Conservation (phyloP, 1,140 invertebrate genomes). For the Calliopsis andreniformis region DNA sequence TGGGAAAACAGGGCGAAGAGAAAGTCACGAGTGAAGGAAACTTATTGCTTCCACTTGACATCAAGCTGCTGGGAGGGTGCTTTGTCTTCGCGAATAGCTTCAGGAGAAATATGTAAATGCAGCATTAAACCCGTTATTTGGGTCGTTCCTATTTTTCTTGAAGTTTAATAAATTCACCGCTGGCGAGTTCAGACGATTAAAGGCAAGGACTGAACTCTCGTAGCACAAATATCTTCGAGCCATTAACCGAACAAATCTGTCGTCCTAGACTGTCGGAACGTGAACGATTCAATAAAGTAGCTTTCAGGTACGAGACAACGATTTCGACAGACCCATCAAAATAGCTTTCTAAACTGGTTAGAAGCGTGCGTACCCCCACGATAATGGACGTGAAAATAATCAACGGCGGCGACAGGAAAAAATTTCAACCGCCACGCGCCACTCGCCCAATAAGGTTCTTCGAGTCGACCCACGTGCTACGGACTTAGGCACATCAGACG, state of each 20-base stretch:
- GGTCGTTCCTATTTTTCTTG: too few species aligned
- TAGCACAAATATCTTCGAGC: too few species aligned
- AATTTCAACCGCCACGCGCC: slow-evolving; percentile 47
- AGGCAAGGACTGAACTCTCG: not conserved
- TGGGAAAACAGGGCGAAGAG: not conserved
- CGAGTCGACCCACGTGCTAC: slow-evolving; percentile 51
- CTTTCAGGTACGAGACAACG: not conserved
- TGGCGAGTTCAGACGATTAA: too few species aligned
- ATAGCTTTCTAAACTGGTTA: not conserved
- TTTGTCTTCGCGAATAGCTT: not conserved
- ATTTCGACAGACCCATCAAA: slow-evolving; percentile 10
- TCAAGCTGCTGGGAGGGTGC: too few species aligned
- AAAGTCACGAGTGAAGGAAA: slow-evolving; percentile 16
- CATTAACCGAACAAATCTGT: too few species aligned
- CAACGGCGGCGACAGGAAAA: slow-evolving; percentile 31
- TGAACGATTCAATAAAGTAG: not conserved
- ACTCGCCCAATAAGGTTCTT: slow-evolving; percentile 43
- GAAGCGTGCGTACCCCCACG: slow-evolving; percentile 8
- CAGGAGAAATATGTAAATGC: not conserved
- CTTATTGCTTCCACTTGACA: not conserved
- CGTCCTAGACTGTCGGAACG: too few species aligned
- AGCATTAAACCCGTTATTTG: too few species aligned
- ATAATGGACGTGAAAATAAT: slow-evolving; percentile 42
- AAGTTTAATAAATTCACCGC: too few species aligned
- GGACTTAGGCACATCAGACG: slow-evolving; percentile 34